Percentiles rank a stretch among this genome's conserved stretches.
Evolutionary conservation across 2,888 invertebrate genomes (phyloP).

Genomic region (Chymomyza procnemis): DNA sequence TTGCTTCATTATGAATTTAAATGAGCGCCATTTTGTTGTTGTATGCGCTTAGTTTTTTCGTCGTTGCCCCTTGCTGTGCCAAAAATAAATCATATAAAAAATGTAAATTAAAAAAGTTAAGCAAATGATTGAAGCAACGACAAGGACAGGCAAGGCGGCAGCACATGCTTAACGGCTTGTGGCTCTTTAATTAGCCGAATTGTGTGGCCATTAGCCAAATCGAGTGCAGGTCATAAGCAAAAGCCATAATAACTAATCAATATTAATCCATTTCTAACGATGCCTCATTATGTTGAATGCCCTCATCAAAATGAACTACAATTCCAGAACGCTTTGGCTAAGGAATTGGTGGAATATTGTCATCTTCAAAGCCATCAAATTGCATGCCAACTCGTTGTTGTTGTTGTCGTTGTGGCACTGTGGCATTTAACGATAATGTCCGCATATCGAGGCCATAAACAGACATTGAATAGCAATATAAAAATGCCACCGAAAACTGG

Average conservation of each 20-base stretch:
- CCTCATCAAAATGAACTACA: slow-evolving; percentile 55
- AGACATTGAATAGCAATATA: slow-evolving; percentile 44
- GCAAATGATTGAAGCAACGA: neutral
- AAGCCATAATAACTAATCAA: slow-evolving; percentile 55
- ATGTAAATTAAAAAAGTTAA: slow-evolving; percentile 29
- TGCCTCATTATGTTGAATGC: slow-evolving; percentile 53
- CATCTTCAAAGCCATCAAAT: slow-evolving; percentile 62
- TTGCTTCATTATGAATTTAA: slow-evolving; percentile 57
- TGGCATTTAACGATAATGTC: slow-evolving; percentile 65
- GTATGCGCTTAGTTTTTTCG: neutral
- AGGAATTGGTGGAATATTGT: slow-evolving; percentile 1
- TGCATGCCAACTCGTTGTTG: slow-evolving; percentile 52
- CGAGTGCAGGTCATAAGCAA: neutral
- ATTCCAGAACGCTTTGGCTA: slow-evolving; percentile 4
- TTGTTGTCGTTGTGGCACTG: slow-evolving; percentile 24
- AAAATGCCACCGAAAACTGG: slow-evolving; percentile 28
- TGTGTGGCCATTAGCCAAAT: slow-evolving; percentile 7
- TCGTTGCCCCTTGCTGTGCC: neutral
- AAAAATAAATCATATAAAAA: slow-evolving; percentile 12
- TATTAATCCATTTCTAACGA: slow-evolving; percentile 71
- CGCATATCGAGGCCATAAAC: slow-evolving; percentile 61
- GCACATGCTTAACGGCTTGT: neutral
- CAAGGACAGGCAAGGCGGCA: too few species aligned
- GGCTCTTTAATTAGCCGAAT: slow-evolving; percentile 46
- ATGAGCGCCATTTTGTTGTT: slow-evolving; percentile 40